phyloP scores from a whole-genome alignment of 2,888 invertebrate species.

The Hemicrepidius hirtus region DNA sequence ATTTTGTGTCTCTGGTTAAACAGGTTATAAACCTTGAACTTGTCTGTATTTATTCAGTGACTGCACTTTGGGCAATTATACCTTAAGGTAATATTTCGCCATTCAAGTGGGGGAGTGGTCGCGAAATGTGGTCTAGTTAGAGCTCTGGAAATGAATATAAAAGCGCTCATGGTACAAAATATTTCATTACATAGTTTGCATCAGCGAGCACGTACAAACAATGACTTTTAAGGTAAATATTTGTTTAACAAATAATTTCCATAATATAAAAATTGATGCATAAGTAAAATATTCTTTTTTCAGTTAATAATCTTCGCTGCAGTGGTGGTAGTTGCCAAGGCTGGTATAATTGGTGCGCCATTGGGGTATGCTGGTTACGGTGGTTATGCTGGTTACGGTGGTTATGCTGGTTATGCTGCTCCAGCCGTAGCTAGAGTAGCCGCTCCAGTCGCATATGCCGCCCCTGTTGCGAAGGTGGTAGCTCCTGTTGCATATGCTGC shows the following conservation, averaged over 20 bases:
- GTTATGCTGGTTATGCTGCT: constrained; percentile 49
- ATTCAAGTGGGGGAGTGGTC: no score
- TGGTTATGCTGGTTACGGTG: constrained; percentile 51
- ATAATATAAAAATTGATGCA: no score
- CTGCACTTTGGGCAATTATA: no score
- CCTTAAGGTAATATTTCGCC: no score
- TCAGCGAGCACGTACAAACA: background rate
- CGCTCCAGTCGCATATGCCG: constrained; percentile 50
- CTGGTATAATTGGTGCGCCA: constrained; percentile 52
- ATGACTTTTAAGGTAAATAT: background rate
- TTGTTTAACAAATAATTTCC: no score
- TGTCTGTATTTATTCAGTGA: background rate
- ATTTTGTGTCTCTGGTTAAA: no score
- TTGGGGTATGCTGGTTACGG: constrained; percentile 69
- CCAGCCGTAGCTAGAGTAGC: constrained; percentile 49
- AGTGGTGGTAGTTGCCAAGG: constrained; percentile 34
- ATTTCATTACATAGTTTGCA: no score
- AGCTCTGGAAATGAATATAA: no score
- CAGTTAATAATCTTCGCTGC: constrained; percentile 17
- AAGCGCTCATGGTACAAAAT: no score
- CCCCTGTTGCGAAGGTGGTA: constrained; percentile 56
- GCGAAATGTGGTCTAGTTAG: no score
- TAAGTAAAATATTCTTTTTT: constrained; percentile 8
- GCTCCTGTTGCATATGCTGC: constrained; percentile 52
- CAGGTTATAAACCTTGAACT: no score